Percentiles rank a stretch among this genome's conserved stretches.
These are phyloP conservation scores for Cynocephalus volans DNA, from an alignment of 2,113 vertebrate species.

Conservation along the genomic window DNA sequence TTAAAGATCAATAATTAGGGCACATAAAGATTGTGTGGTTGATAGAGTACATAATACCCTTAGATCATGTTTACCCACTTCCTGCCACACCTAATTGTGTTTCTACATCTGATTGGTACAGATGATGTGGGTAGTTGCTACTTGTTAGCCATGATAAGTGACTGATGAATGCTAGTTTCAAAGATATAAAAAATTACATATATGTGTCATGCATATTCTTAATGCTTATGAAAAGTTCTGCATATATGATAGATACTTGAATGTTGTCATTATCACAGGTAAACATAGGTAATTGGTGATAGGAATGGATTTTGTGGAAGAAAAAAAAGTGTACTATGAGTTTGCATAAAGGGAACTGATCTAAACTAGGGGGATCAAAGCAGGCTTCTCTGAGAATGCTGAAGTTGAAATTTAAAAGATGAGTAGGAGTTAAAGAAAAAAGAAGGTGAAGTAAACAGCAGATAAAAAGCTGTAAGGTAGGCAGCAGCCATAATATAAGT, in stretches of 20 bases:
- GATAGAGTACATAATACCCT: background rate
- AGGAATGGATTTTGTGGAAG: background rate
- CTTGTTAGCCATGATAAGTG: background rate
- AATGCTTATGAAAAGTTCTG: background rate
- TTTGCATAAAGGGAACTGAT: background rate
- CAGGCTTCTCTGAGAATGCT: background rate
- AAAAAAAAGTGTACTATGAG: background rate
- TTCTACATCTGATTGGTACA: background rate
- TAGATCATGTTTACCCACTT: constrained; percentile 28
- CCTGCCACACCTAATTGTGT: background rate
- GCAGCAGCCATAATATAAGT: background rate
- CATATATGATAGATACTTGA: background rate
- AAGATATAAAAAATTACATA: constrained; percentile 20
- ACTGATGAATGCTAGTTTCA: constrained; percentile 7
- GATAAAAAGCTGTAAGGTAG: background rate
- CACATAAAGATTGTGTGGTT: background rate
- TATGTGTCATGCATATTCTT: background rate
- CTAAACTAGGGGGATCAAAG: background rate
- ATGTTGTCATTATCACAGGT: background rate
- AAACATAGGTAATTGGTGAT: background rate
- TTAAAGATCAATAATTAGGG: background rate
- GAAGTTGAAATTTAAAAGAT: background rate
- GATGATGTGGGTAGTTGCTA: background rate
- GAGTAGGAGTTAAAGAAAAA: background rate
- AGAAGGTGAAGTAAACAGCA: background rate